phyloP scores from a whole-genome alignment of 2,888 invertebrate species.

The Sericinus montela region DNA sequence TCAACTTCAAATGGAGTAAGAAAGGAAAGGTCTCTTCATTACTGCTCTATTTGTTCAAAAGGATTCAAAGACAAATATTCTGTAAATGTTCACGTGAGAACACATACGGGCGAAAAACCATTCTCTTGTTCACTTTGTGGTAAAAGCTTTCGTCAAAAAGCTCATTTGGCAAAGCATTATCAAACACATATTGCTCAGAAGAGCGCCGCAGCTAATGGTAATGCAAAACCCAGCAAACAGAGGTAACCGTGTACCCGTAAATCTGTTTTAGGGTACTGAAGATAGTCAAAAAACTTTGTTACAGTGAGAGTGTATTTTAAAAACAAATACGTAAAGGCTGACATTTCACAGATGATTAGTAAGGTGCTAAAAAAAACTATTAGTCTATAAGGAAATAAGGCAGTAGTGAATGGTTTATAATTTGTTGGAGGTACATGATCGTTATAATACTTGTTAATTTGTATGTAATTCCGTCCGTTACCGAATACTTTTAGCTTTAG shows the following conservation, averaged over 20 bases:
- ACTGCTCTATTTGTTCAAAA: conserved; percentile 95
- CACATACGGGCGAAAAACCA: conserved; percentile 98
- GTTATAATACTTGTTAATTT: conserved; percentile 70
- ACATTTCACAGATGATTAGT: conserved; percentile 73
- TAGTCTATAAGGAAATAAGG: conserved; percentile 57
- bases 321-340: conserved; percentile 69
- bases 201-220: conserved; percentile 83
- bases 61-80: conserved; percentile 98
- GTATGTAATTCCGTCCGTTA: conserved; percentile 76
- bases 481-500: conserved; percentile 63
- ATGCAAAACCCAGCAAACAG: conserved; percentile 77
- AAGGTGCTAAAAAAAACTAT: conserved; percentile 73
- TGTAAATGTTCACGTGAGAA: conserved; percentile 97
- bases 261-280: conserved; percentile 33
- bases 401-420: conserved; percentile 48
- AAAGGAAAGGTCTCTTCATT: conserved; percentile 92
- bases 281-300: conserved; percentile 70
- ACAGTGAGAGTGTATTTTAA: conserved; percentile 58
- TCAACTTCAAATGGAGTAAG: conserved; percentile 86
- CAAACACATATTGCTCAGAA: conserved; percentile 95
- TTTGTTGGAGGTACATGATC: conserved; percentile 49
- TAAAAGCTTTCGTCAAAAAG: conserved; percentile 95
- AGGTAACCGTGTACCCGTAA: conserved; percentile 55
- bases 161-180: conserved; percentile 94
- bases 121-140: conserved; percentile 97